Percentiles rank a stretch among this genome's conserved stretches.
Evolutionary conservation across 1,140 invertebrate species (phyloP).

Genomic region (Paracyclopina nana): DNA sequence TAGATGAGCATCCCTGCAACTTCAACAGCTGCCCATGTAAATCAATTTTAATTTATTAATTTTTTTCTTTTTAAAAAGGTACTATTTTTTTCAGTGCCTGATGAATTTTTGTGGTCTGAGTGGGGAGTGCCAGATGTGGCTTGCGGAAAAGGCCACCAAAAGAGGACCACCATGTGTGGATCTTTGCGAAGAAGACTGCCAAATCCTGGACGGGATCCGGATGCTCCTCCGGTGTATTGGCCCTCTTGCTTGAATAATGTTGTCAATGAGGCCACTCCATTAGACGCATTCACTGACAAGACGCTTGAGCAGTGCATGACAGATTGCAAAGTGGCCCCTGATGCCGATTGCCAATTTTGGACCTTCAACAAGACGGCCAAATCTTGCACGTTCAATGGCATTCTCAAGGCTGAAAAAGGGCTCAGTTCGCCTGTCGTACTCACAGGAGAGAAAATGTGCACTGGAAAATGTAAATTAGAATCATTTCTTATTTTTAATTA

Average conservation of each 20-base stretch:
- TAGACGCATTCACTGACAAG: not conserved
- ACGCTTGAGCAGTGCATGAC: not conserved
- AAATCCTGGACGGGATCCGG: not conserved
- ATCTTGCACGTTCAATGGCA: not conserved
- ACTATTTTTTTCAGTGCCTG: not conserved
- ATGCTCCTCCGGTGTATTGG: not conserved
- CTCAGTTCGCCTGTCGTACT: not conserved
- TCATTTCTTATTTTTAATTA: not conserved
- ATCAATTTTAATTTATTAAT: conserved; percentile 9
- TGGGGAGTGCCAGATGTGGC: not conserved
- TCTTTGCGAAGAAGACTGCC: not conserved
- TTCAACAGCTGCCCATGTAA: conserved; percentile 9
- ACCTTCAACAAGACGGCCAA: not conserved
- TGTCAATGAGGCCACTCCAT: not conserved
- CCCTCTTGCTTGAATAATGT: not conserved
- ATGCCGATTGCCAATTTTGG: not conserved
- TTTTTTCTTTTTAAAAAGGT: conserved; percentile 9
- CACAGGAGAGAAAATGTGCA: not conserved
- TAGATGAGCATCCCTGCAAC: not conserved
- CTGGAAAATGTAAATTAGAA: not conserved
- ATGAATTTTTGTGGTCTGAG: not conserved
- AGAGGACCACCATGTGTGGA: not conserved
- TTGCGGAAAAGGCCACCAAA: not conserved
- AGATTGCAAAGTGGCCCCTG: conserved; percentile 1
- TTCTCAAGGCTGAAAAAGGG: not conserved